Conservation (phyloP, 2,888 invertebrate species). For the Drosophila tanythrix region DNA sequence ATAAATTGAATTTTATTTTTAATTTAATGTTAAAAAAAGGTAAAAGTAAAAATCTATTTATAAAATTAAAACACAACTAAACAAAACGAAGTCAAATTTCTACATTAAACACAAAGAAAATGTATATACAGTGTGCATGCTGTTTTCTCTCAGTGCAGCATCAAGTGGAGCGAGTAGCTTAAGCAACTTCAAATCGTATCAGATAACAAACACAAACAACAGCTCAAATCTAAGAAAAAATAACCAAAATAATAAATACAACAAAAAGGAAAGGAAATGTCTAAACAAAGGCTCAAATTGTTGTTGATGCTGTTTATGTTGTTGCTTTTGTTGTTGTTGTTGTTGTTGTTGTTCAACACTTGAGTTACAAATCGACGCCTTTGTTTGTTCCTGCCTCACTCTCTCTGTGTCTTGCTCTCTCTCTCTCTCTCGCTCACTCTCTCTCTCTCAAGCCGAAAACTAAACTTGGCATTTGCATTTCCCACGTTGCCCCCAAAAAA, state of each 20-base stretch:
- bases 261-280: constrained; percentile 30
- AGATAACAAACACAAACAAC: constrained; percentile 44
- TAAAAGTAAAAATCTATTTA: no score
- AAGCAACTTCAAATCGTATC: constrained; percentile 51
- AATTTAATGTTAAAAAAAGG: no score
- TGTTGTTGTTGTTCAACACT: constrained; percentile 25
- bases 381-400: constrained; percentile 65
- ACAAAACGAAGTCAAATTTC: neutral
- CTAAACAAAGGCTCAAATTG: constrained; percentile 51
- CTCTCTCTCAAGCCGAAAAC: constrained; percentile 17
- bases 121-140: neutral
- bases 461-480: constrained; percentile 69
- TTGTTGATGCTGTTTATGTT: constrained; percentile 8
- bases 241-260: constrained; percentile 28
- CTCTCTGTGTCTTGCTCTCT: constrained; percentile 13
- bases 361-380: constrained; percentile 64
- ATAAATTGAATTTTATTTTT: no score
- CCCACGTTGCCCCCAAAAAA: constrained; percentile 62
- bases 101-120: neutral
- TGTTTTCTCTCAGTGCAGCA: neutral
- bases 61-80: neutral
- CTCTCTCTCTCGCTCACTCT: neutral
- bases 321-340: neutral
- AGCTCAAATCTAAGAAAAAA: constrained; percentile 46
- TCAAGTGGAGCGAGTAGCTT: constrained; percentile 13